A percentile compares a stretch with the other conserved stretches of the same genome.
phyloP scores from a whole-genome alignment of 2,888 invertebrate genomes.

The Clunio marinus region DNA sequence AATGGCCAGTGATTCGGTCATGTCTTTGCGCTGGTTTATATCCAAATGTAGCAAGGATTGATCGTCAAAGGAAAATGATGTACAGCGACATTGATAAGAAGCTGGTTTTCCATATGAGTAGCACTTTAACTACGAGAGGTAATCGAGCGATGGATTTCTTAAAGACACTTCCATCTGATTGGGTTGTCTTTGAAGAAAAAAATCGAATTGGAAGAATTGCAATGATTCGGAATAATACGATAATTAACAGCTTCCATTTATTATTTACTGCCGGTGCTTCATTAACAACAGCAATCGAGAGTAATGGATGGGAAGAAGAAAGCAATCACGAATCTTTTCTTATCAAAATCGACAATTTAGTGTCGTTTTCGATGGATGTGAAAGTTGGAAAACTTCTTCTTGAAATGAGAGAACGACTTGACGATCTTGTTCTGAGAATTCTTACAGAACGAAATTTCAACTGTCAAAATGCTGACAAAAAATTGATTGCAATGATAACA shows the following conservation, averaged over 20 bases:
- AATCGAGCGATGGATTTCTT: constrained; percentile 46
- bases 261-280: neutral
- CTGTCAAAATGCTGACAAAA: neutral
- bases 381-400: constrained; percentile 63
- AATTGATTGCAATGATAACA: neutral
- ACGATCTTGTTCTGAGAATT: constrained; percentile 60
- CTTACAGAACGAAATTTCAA: constrained; percentile 39
- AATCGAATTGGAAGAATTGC: constrained; percentile 65
- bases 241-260: constrained; percentile 53
- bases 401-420: constrained; percentile 68
- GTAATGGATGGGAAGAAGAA: constrained; percentile 52
- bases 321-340: constrained; percentile 53
- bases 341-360: constrained; percentile 64
- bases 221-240: constrained; percentile 72
- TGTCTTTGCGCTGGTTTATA: constrained; percentile 84
- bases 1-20: constrained; percentile 88
- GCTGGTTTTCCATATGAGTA: constrained; percentile 59
- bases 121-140: constrained; percentile 47
- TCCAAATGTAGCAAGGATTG: constrained; percentile 77
- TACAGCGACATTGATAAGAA: constrained; percentile 60
- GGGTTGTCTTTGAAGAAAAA: constrained; percentile 86
- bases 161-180: constrained; percentile 64
- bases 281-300: neutral
- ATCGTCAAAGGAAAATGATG: constrained; percentile 59
- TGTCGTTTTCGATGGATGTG: constrained; percentile 64